Conservation (phyloP, 2,888 invertebrate species). For the Malthinus flaveolus region DNA sequence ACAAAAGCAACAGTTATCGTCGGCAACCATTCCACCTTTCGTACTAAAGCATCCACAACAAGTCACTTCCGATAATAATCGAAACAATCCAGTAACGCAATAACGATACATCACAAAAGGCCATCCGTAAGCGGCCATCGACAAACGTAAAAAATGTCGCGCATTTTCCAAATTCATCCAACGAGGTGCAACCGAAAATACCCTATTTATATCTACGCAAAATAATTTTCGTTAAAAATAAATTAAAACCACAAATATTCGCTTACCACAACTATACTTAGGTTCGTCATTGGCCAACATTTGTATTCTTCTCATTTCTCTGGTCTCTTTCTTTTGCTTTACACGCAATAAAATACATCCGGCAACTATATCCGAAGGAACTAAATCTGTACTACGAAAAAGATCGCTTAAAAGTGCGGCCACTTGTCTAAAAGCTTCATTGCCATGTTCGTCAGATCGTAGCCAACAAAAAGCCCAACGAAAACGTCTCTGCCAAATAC, state of each 20-base stretch:
- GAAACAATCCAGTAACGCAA: conserved; percentile 74
- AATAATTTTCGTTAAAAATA: conserved; percentile 3
- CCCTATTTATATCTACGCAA: conserved; percentile 56
- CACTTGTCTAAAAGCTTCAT: conserved; percentile 78
- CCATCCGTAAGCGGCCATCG: conserved; percentile 88
- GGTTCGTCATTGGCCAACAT: conserved; percentile 66
- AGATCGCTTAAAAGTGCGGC: conserved; percentile 77
- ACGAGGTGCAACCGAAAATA: conserved; percentile 67
- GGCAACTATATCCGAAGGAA: conserved; percentile 86
- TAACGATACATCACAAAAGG: conserved; percentile 80
- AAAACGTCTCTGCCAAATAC: conserved; percentile 75
- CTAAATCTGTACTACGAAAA: conserved; percentile 83
- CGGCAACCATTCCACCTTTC: conserved; percentile 68
- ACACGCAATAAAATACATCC: conserved; percentile 83
- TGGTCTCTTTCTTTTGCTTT: conserved; percentile 72
- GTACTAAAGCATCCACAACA: conserved; percentile 68
- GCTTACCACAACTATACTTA: conserved; percentile 65
- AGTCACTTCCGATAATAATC: conserved; percentile 67
- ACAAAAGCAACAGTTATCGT: conserved; percentile 90
- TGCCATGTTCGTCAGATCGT: conserved; percentile 73
- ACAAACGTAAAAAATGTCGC: conserved; percentile 75
- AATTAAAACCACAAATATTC: not conserved
- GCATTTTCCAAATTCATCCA: conserved; percentile 85
- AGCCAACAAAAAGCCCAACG: conserved; percentile 73
- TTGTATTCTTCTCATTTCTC: conserved; percentile 70